Conservation (phyloP, 2,888 invertebrate genomes). For the Tenodera sinensis region DNA sequence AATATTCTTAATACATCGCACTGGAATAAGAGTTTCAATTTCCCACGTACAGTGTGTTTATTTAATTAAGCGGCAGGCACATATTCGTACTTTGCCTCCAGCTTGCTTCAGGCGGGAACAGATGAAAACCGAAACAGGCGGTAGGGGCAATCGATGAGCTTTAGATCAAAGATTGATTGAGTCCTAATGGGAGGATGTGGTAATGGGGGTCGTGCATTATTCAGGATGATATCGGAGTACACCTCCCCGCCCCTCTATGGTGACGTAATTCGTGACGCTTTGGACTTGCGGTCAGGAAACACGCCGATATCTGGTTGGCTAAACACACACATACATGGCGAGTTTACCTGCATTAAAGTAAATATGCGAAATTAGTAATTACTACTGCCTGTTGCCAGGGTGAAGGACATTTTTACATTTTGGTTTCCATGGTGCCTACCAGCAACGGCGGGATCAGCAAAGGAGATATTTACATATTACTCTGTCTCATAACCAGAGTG, state of each 20-base stretch:
- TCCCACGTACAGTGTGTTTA: neutral
- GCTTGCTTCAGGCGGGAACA: neutral
- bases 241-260: neutral
- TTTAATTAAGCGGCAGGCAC: neutral
- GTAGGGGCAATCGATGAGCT: neutral
- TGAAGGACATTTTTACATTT: neutral
- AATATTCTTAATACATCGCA: too few species aligned
- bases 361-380: neutral
- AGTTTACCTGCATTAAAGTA: neutral
- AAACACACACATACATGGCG: neutral
- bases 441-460: neutral
- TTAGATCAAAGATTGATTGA: neutral
- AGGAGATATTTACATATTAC: neutral
- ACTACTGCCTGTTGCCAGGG: neutral
- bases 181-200: neutral
- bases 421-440: neutral
- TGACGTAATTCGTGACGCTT: neutral
- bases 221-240: neutral
- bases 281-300: neutral
- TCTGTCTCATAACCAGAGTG: neutral
- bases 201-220: neutral
- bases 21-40: too few species aligned
- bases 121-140: neutral
- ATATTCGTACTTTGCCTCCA: neutral
- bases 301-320: neutral